A percentile compares a stretch with the other conserved stretches of the same genome.
These are phyloP conservation scores for Hoplodrina ambigua DNA, from an alignment of 2,888 invertebrate genomes.

Conservation along the genomic window DNA sequence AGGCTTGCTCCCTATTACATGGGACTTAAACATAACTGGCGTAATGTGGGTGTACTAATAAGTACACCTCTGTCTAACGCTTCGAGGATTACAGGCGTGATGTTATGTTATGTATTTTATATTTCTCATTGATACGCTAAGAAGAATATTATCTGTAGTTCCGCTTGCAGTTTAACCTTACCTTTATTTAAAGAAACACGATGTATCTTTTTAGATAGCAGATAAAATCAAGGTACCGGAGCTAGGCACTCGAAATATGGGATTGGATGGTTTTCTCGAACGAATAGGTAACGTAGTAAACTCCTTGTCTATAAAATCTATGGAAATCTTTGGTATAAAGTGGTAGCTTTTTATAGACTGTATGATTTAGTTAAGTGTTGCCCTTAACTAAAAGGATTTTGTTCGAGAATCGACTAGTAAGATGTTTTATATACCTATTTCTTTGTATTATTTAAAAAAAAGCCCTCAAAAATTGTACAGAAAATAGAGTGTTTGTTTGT, in stretches of 20 bases:
- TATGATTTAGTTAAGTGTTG: not conserved
- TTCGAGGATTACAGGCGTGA: too few relatives aligned
- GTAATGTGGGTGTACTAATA: too few relatives aligned
- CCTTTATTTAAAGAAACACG: conserved; percentile 25
- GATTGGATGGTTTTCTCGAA: conserved; percentile 44
- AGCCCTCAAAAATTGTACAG: too few relatives aligned
- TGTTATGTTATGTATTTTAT: too few relatives aligned
- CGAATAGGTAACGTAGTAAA: conserved; percentile 29
- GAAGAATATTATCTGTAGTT: not conserved
- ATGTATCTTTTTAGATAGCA: conserved; percentile 46
- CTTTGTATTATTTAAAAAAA: too few relatives aligned
- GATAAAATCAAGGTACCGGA: conserved; percentile 51
- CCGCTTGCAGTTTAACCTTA: conserved; percentile 3
- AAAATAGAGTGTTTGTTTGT: too few relatives aligned
- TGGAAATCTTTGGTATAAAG: conserved; percentile 6
- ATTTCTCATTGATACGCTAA: too few relatives aligned
- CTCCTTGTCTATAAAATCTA: conserved; percentile 28
- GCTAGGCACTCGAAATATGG: conserved; percentile 52
- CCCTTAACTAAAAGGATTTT: not conserved
- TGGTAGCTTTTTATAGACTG: not conserved
- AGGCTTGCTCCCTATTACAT: too few relatives aligned
- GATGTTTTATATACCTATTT: not conserved
- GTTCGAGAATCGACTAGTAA: not conserved
- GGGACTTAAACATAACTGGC: too few relatives aligned
- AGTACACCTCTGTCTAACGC: too few relatives aligned